Percentiles rank a stretch among this genome's conserved stretches.
Evolutionary conservation across 1,140 invertebrate species (phyloP).

Genomic region (Microplitis demolitor): DNA sequence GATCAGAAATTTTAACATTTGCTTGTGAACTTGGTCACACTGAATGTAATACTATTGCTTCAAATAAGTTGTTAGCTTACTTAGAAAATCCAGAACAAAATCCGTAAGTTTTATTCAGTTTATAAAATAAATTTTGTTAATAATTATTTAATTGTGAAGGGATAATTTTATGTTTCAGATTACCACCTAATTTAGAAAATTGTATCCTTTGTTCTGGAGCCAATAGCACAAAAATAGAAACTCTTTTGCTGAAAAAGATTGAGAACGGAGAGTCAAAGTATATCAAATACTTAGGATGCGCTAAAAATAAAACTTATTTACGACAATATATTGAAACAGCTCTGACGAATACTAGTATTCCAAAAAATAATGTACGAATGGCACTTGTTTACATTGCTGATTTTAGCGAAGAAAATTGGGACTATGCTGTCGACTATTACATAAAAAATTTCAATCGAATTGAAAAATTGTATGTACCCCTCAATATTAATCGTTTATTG

Average conservation of each 20-base stretch:
- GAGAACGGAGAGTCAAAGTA: slow-evolving; percentile 20
- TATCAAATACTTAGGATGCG: slow-evolving; percentile 31
- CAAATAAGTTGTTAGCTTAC: slow-evolving; percentile 28
- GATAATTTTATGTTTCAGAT: slow-evolving; percentile 13
- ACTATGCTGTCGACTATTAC: slow-evolving; percentile 21
- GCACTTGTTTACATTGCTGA: slow-evolving; percentile 7
- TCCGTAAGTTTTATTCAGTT: slow-evolving; percentile 7
- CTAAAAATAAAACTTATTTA: slow-evolving; percentile 33
- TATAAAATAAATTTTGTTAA: too few species aligned
- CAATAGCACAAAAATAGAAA: slow-evolving; percentile 1
- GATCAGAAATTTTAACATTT: slow-evolving; percentile 26
- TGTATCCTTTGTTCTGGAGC: slow-evolving; percentile 24
- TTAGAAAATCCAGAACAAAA: slow-evolving; percentile 27
- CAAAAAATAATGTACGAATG: slow-evolving; percentile 9
- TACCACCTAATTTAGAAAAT: slow-evolving; percentile 15
- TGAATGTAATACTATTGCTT: slow-evolving; percentile 33
- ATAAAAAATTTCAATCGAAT: slow-evolving; percentile 20
- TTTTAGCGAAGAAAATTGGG: slow-evolving; percentile 11
- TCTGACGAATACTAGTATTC: background rate
- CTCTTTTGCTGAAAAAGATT: slow-evolving; percentile 25
- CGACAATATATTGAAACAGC: slow-evolving; percentile 26
- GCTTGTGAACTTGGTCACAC: slow-evolving; percentile 36
- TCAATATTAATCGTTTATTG: background rate
- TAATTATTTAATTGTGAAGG: too few species aligned
- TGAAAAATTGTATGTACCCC: slow-evolving; percentile 11